Percentiles rank a stretch among this genome's conserved stretches.
These are phyloP conservation scores for Cryptoleucopteryx plumbea DNA, from an alignment of 2,113 vertebrate genomes.

Conservation along the genomic window DNA sequence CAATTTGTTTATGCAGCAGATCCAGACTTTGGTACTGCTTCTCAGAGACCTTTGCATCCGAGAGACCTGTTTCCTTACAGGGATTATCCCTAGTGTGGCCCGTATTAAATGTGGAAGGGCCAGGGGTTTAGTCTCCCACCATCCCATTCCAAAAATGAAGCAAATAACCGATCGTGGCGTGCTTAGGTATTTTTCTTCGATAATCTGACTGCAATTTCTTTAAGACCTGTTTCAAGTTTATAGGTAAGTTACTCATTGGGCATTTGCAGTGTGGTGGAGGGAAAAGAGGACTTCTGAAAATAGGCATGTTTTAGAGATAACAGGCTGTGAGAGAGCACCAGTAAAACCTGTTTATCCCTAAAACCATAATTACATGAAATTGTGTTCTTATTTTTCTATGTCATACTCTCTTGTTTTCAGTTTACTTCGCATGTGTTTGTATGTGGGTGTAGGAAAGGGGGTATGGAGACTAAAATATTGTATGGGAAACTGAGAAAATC, in stretches of 20 bases:
- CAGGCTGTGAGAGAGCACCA: not conserved
- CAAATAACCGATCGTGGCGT: not conserved
- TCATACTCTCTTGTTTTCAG: not conserved
- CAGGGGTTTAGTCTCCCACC: not conserved
- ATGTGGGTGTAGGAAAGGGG: not conserved
- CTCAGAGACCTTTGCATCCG: slow-evolving; percentile 40
- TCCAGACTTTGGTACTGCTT: slow-evolving; percentile 54
- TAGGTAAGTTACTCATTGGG: not conserved
- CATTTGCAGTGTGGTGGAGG: not conserved
- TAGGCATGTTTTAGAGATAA: not conserved
- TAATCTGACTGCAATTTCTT: not conserved
- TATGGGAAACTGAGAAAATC: not conserved
- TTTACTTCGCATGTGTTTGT: not conserved
- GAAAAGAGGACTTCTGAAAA: not conserved
- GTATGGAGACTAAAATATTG: not conserved
- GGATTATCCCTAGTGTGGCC: not conserved
- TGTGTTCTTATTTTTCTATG: not conserved
- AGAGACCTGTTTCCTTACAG: not conserved
- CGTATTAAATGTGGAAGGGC: not conserved
- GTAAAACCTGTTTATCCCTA: not conserved
- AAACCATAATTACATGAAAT: not conserved
- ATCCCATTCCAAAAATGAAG: not conserved
- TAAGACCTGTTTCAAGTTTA: not conserved
- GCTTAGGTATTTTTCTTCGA: not conserved
- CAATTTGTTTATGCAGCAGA: slow-evolving; percentile 53